Evolutionary conservation across 2,797 vertebrate species (phyloP).

Genomic region (Xerus rutilus): DNA sequence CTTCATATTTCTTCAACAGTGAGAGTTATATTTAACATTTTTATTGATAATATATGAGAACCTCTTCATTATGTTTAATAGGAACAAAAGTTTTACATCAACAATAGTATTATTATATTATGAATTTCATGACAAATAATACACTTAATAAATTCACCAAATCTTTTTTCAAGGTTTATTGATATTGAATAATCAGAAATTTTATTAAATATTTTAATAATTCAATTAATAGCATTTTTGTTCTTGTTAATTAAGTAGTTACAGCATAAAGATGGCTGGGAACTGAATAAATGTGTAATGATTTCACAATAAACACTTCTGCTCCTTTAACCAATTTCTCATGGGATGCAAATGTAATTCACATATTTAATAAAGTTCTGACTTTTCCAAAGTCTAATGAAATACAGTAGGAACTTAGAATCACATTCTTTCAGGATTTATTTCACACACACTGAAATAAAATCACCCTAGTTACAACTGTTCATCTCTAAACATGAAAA

Average conservation of each 20-base stretch:
- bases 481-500: slow-evolving; percentile 44
- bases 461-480: slow-evolving; percentile 4
- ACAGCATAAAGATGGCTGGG: background rate
- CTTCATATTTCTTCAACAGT: background rate
- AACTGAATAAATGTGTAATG: slow-evolving; percentile 21
- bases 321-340: slow-evolving; percentile 34
- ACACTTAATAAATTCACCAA: background rate
- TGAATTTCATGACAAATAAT: background rate
- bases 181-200: background rate
- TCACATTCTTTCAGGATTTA: slow-evolving; percentile 11
- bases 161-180: background rate
- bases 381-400: slow-evolving; percentile 48
- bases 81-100: background rate
- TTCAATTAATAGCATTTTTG: background rate
- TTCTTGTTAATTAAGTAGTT: background rate
- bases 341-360: slow-evolving; percentile 25
- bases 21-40: background rate
- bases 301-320: background rate
- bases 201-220: slow-evolving; percentile 13
- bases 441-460: slow-evolving; percentile 23
- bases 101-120: background rate
- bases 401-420: background rate
- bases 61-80: background rate
- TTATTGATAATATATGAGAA: background rate
- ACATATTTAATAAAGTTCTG: slow-evolving; percentile 66